Percentiles rank a stretch among this genome's conserved stretches.
Evolutionary conservation across 2,797 vertebrate species (phyloP).

Genomic region (Chelmon rostratus): DNA sequence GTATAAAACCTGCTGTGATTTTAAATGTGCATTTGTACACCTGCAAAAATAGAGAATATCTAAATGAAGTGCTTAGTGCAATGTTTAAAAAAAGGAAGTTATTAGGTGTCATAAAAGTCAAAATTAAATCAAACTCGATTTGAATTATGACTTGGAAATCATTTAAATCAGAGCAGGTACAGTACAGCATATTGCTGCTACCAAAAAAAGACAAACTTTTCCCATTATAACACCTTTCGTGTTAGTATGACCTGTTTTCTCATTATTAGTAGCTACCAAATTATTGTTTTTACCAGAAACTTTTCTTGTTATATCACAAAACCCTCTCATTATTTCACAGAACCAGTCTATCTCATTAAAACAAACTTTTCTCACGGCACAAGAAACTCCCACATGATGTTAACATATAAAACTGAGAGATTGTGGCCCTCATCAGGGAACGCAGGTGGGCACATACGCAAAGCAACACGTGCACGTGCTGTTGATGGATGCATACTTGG

Average conservation of each 20-base stretch:
- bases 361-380: too few species aligned
- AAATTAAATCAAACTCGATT: slow-evolving; percentile 4
- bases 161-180: not conserved
- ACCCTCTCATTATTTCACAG: not conserved
- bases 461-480: too few species aligned
- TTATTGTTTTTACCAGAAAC: not conserved
- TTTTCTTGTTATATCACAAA: not conserved
- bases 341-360: too few species aligned
- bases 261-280: not conserved
- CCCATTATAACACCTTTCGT: not conserved
- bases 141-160: not conserved
- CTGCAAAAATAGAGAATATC: not conserved
- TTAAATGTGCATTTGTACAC: slow-evolving; percentile 23
- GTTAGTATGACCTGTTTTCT: not conserved
- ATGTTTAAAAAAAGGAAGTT: not conserved
- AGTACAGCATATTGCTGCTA: not conserved
- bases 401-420: too few species aligned
- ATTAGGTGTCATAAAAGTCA: too few species aligned
- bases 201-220: not conserved
- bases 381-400: too few species aligned
- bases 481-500: too few species aligned
- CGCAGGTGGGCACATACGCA: too few species aligned
- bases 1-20: slow-evolving; percentile 16
- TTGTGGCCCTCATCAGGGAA: too few species aligned
- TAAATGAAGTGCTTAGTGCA: not conserved